Percentiles rank a stretch among this genome's conserved stretches.
These are phyloP conservation scores for Lampris incognitus DNA, from an alignment of 2,113 vertebrate species.

Conservation along the genomic window DNA sequence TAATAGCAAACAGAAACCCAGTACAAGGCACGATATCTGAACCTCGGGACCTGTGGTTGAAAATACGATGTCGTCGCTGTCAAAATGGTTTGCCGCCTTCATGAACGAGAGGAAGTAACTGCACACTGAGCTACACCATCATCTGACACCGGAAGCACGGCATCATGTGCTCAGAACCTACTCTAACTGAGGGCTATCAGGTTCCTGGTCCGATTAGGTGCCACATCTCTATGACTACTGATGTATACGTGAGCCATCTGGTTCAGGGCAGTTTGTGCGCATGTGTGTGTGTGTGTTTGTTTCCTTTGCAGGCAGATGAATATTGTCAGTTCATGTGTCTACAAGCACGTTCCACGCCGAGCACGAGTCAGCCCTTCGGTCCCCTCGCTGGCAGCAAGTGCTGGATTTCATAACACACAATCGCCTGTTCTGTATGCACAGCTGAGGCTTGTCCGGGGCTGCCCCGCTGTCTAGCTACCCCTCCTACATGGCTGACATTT, in stretches of 20 bases:
- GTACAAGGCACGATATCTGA: background rate
- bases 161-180: background rate
- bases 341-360: background rate
- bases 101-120: background rate
- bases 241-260: background rate
- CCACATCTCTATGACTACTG: background rate
- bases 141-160: background rate
- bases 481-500: constrained; percentile 2
- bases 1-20: background rate
- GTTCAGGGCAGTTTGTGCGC: background rate
- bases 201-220: background rate
- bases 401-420: constrained; percentile 36
- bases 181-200: background rate
- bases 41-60: background rate
- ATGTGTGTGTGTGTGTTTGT: background rate
- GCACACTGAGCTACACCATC: background rate
- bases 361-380: background rate
- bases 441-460: constrained; percentile 3
- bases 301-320: background rate
- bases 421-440: constrained; percentile 19
- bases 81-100: background rate
- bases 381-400: constrained; percentile 2
- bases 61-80: background rate
- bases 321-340: background rate
- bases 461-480: background rate